Evolutionary conservation across 1,140 invertebrate genomes (phyloP), one percentile per base, ranked within the genome.

Genomic region (Apis dorsata): DNA sequence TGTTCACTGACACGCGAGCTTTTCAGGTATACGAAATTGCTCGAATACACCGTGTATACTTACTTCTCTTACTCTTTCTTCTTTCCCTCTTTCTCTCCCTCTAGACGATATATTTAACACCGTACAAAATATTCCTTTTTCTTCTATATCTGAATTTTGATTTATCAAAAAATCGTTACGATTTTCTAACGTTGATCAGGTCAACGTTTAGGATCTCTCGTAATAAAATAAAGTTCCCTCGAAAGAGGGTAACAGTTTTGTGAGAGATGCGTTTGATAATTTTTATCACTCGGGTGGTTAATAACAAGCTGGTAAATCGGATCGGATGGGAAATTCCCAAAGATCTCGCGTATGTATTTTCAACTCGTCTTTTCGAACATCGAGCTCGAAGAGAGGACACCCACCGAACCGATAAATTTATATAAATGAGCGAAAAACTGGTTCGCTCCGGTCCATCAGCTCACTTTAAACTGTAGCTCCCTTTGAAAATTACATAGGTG

Each of bases 371-470:
- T 72, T 69, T 83, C 28, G 15, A 72, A 57, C 21, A 59, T 11
- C 60, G 21, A 76, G 44, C 57, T 81, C 21, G 28, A 28, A 28
- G 17, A 63, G 51, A 17, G 19, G 24, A 59, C 62, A 44, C 19
- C n/a, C 53, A 1, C 2, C 15, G 63, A 69, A 19, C 72, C 80
- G 80, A 81, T 76, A 74, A 81, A 81, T 81, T 81, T 81, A 76
- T 81, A 81, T 77, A 77, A 77, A 81, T 81, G 44, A 68, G 63
- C 73, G 80, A 81, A 81, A 81, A 81, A 69, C 73, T 59, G 53
- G 13, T 28, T n/a, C 69, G 69, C 24, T 28, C 44, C 59, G 53
- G 63, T 76, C 55, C 55, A 69, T 73, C 73, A 65, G 65, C 44
- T 76, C 80, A 12, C 80, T 77, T 77, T 21, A 77, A 76, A 69